A percentile compares a stretch with the other conserved stretches of the same genome.
Conservation (phyloP, 2,888 invertebrate genomes). For the Sphaerophoria rueppellii region DNA sequence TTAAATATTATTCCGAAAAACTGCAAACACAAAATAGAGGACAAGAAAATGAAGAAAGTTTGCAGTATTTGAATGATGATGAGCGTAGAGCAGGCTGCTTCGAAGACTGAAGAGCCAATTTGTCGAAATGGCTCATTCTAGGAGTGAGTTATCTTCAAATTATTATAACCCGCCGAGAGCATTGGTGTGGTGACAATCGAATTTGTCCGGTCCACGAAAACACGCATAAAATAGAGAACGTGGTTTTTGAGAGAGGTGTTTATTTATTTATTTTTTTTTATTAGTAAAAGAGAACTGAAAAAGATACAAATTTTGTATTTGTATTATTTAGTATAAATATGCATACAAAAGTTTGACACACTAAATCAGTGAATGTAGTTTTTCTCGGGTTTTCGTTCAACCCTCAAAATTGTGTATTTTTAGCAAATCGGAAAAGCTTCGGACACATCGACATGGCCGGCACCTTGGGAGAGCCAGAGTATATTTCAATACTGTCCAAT, state of each 20-base stretch:
- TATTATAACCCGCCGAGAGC: neutral
- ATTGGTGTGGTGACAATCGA: slow-evolving; percentile 54
- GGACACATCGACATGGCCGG: neutral
- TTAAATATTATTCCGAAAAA: slow-evolving; percentile 18
- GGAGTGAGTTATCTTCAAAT: slow-evolving; percentile 36
- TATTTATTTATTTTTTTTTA: too few relatives aligned
- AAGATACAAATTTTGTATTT: slow-evolving; percentile 9
- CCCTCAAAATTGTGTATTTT: slow-evolving; percentile 60
- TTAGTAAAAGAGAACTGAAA: slow-evolving; percentile 22
- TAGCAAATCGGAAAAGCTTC: slow-evolving; percentile 57
- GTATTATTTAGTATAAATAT: slow-evolving; percentile 20
- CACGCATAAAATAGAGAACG: slow-evolving; percentile 23
- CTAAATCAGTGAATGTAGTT: slow-evolving; percentile 35
- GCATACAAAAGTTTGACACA: slow-evolving; percentile 32
- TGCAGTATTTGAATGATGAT: slow-evolving; percentile 31
- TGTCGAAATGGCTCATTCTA: slow-evolving; percentile 40
- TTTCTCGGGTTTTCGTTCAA: slow-evolving; percentile 40
- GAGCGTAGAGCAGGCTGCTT: slow-evolving; percentile 47
- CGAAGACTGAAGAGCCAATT: slow-evolving; percentile 54
- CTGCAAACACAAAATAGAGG: slow-evolving; percentile 26
- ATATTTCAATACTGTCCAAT: too few relatives aligned
- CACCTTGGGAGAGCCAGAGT: slow-evolving; percentile 24
- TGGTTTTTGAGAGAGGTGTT: neutral
- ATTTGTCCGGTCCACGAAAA: slow-evolving; percentile 4
- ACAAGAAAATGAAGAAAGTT: slow-evolving; percentile 11